Conservation (phyloP, 30 jellyfish, hydroid and myxozoan species). For the Turritopsis rubra region DNA sequence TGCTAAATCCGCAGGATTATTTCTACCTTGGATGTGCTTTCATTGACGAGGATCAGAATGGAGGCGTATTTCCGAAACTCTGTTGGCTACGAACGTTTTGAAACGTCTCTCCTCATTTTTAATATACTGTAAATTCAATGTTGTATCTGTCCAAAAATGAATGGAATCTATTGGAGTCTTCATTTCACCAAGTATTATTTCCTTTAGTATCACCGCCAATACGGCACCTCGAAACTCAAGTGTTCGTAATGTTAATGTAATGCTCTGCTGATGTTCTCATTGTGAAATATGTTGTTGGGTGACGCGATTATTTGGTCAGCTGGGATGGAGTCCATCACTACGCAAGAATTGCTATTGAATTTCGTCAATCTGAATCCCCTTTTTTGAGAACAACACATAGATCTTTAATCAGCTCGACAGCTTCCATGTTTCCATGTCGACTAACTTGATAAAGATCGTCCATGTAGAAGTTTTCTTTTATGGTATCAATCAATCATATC, state of each 20-base stretch:
- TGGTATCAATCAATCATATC: too few species aligned
- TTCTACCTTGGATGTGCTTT: neutral
- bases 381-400: too few species aligned
- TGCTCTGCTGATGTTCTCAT: too few species aligned
- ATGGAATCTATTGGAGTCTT: neutral
- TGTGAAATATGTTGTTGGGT: too few species aligned
- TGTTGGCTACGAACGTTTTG: neutral
- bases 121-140: neutral
- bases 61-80: neutral
- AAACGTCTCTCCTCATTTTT: neutral
- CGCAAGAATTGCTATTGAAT: too few species aligned
- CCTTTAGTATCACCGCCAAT: neutral
- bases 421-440: too few species aligned
- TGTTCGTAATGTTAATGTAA: neutral
- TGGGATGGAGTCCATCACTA: too few species aligned
- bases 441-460: too few species aligned
- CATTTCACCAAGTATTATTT: neutral
- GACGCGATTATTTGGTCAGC: too few species aligned
- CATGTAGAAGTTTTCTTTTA: too few species aligned
- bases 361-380: too few species aligned
- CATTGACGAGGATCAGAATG: neutral
- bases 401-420: too few species aligned
- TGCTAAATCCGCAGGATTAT: neutral
- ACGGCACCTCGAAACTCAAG: neutral
- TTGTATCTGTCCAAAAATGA: neutral